Base-by-base conservation (phyloP, 2,888 invertebrate genomes). In the Julus scanicus region DNA sequence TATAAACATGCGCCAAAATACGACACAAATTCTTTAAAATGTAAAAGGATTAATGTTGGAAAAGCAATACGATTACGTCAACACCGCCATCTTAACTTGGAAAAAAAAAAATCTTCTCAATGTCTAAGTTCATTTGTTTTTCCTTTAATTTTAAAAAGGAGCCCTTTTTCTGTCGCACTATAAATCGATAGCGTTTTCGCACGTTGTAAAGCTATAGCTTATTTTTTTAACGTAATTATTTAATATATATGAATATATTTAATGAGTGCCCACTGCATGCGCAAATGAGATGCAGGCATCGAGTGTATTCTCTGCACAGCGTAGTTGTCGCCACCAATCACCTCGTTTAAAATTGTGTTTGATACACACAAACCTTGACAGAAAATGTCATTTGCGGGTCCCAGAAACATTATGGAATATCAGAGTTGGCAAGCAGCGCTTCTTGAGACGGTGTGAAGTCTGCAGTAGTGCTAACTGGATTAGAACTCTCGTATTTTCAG, bases 171-270 rank as follows among this genome's bases (percentile, higher is more conserved):
- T 20, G 63, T 63, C 20, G 63, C 63, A 6, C 63, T 20, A 8
- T 20, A 63, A 63, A 20, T 63, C 20, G 17, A 53, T 53, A 15
- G 57, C 57, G 57, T 57, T 57, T n/a, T 17, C 63, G 63, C 63
- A 20, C 63, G 63, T 20, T 63, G 63, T 63, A 63, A 63, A 63
- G 63, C 63, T 63, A 63, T 63, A 63, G 63, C 63, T 63, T 63
- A 63, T 63, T 63, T 63, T 63, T 63, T 63, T 63, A 63, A 63
- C 20, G 63, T 63, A 63, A 63, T 63, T 63, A 63, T 63, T 63
- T 63, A 63, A 63, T 63, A 63, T 63, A 63, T 63, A 63, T 20
- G 63, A 63, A 9, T 63, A 20, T 63, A 63, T 63, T 63, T 20
- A 63, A 20, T 63, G 20, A 20, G 63, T 63, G 63, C 63, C 63